These are phyloP conservation scores for Scaptodrosophila lebanonensis DNA, from an alignment of 1,140 invertebrate genomes.

Conservation along the genomic window DNA sequence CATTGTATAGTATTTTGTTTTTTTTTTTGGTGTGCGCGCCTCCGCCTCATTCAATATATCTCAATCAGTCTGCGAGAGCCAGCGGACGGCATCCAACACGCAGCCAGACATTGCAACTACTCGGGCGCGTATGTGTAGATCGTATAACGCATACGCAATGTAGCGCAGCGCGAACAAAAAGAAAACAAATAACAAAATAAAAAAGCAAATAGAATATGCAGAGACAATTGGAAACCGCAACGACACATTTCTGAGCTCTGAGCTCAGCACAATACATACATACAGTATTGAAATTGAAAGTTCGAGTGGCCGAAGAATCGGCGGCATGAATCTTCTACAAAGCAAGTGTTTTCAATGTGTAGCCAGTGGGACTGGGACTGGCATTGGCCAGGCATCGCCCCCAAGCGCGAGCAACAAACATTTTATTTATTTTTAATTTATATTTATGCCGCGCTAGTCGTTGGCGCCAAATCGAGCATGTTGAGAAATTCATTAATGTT, in stretches of 20 bases:
- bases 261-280: slow-evolving; percentile 21
- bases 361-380: too few species aligned
- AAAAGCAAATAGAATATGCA: too few species aligned
- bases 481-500: too few species aligned
- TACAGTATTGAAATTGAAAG: too few species aligned
- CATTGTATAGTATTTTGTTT: slow-evolving; percentile 24
- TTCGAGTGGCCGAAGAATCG: slow-evolving; percentile 9
- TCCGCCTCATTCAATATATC: slow-evolving; percentile 37
- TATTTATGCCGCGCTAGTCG: neutral
- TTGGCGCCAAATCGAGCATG: too few species aligned
- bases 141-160: slow-evolving; percentile 60
- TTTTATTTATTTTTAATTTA: neutral
- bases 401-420: neutral
- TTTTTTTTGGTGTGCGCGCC: slow-evolving; percentile 34
- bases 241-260: slow-evolving; percentile 5
- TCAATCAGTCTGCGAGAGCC: slow-evolving; percentile 56
- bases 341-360: slow-evolving; percentile 64
- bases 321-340: slow-evolving; percentile 65
- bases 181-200: too few species aligned
- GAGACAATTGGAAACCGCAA: slow-evolving; percentile 12
- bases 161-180: slow-evolving; percentile 18
- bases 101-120: slow-evolving; percentile 14
- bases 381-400: neutral
- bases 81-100: slow-evolving; percentile 34
- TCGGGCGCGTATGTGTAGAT: slow-evolving; percentile 4